Evolutionary conservation across 1,140 invertebrate genomes (phyloP), one percentile per base, ranked within the genome.

Genomic region (Ostrea denselamellosa): DNA sequence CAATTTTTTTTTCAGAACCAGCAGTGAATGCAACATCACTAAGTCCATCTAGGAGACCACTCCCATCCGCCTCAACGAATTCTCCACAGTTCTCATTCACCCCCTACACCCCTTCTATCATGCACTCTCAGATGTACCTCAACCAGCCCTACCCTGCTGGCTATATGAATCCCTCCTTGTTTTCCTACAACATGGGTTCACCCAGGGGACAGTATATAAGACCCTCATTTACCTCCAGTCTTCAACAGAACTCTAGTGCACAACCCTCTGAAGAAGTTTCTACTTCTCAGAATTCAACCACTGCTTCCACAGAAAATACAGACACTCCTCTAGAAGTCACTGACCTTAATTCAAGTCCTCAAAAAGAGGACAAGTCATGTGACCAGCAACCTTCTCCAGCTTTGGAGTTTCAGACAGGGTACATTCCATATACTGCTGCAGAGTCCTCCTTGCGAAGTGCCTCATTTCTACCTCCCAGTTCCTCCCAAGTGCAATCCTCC

Each of bases 241-340:
- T 65, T 53, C 82, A 83, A 52, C 52, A 52, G 44, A 54, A 53
- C 54, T 44, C 86, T 12, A 52, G 58, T 52, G 77, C 51, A 14
- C 28, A 56, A n/a, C 9, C 54, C 54, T 34, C 25, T 34, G 34
- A 85, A 7, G 52, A 44, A 34, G 62, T 12, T 34, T 19, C 25
- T 54, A 22, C 17, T 25, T 17, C 84, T 8, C 19, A 12, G 9
- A 34, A 51, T 22, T 83, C 86, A 83, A 62, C 54, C n/a, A 84
- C 58, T n/a, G 83, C 86, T 19, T 65, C 77, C 51, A 53, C n/a
- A 12, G 86, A 86, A 54, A 34, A 87, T 7, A 52, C 51, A 8
- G 86, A 87, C n/a, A 53, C 22, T 3, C 82, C 86, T 3, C 22
- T 87, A 56, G 83, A 83, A n/a, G 81, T 87, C 22, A 83, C 54